These are phyloP conservation scores for Graptemys geographica DNA, from an alignment of 2,797 vertebrate species.

Conservation along the genomic window DNA sequence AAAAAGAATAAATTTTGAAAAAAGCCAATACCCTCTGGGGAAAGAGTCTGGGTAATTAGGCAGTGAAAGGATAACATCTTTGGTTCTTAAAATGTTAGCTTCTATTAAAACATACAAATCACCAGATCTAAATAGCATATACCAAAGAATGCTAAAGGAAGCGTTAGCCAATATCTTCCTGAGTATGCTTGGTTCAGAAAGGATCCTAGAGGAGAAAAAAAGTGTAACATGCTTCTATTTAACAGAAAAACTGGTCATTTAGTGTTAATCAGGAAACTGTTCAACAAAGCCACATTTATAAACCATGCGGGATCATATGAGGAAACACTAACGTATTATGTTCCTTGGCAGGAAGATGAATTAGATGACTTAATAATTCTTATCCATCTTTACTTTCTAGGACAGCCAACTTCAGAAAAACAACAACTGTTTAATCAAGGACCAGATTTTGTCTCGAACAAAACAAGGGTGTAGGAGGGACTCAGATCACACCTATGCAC, in stretches of 20 bases:
- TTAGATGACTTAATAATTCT: not conserved
- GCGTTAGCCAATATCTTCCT: not conserved
- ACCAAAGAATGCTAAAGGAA: slow-evolving; percentile 10
- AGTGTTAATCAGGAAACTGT: not conserved
- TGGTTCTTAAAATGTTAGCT: slow-evolving; percentile 33
- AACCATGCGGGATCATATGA: slow-evolving; percentile 6
- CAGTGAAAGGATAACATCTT: not conserved
- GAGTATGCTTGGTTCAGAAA: slow-evolving; percentile 12
- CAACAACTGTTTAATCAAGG: not conserved
- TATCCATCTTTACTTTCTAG: slow-evolving; percentile 16
- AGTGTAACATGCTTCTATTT: not conserved
- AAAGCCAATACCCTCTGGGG: not conserved
- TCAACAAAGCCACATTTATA: not conserved
- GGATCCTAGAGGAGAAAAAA: not conserved
- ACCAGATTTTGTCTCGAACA: not conserved
- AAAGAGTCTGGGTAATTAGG: slow-evolving; percentile 31
- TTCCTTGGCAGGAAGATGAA: not conserved
- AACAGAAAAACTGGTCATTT: slow-evolving; percentile 8
- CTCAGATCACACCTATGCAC: not conserved
- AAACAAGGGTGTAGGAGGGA: not conserved
- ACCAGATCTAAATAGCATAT: not conserved
- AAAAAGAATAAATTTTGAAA: not conserved
- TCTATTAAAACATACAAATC: slow-evolving; percentile 47
- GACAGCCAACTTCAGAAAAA: not conserved
- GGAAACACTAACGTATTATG: not conserved